Conservation (phyloP, 2,113 vertebrate genomes). For the Mustela lutreola region DNA sequence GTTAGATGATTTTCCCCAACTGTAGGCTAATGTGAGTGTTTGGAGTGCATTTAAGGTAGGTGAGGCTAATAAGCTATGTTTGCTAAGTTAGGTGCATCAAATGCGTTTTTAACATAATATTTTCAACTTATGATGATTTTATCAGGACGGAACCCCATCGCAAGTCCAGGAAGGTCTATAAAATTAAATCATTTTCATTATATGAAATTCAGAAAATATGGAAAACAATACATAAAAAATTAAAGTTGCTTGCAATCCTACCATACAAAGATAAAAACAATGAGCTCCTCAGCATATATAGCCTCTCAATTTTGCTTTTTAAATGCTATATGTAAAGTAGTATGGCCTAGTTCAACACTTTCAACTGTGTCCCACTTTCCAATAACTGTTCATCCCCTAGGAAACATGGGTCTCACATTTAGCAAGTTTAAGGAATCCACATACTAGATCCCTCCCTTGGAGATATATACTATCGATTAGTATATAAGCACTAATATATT, state of each 20-base stretch:
- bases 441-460: neutral
- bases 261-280: neutral
- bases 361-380: neutral
- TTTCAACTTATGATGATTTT: neutral
- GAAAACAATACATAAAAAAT: neutral
- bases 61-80: neutral
- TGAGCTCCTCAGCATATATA: neutral
- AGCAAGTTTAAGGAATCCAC: neutral
- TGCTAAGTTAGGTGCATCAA: neutral
- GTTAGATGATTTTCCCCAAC: neutral
- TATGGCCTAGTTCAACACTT: neutral
- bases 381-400: neutral
- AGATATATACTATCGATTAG: neutral
- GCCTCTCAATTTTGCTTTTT: neutral
- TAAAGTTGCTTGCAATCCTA: neutral
- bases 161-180: neutral
- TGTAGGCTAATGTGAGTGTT: neutral
- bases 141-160: neutral
- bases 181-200: conserved; percentile 2
- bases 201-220: conserved; percentile 8
- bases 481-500: neutral
- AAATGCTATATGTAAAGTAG: neutral
- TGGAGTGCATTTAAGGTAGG: neutral
- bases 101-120: neutral
- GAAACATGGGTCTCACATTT: neutral